Evolutionary conservation across 2,113 vertebrate species (phyloP).

Genomic region (Campylorhamphus procurvoides): DNA sequence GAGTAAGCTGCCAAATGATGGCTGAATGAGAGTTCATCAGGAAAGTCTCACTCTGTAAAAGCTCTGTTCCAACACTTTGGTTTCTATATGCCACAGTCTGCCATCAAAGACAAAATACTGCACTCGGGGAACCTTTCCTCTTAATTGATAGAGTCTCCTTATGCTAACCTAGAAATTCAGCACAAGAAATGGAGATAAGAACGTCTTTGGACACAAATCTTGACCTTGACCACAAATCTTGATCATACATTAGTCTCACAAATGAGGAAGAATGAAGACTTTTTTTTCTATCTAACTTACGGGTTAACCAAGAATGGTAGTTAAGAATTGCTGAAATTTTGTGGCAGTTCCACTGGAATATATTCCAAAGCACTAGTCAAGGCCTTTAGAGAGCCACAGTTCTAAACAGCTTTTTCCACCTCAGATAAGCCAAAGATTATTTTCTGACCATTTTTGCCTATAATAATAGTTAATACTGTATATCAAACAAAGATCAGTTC

Average conservation of each 20-base stretch:
- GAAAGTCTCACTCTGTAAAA: neutral
- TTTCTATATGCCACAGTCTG: neutral
- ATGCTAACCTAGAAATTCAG: neutral
- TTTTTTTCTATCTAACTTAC: neutral
- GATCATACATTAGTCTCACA: neutral
- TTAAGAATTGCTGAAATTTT: neutral
- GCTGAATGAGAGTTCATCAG: neutral
- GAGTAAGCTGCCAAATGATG: neutral
- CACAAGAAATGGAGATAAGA: neutral
- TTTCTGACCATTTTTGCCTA: neutral
- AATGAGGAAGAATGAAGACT: neutral
- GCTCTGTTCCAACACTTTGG: neutral
- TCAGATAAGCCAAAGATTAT: neutral
- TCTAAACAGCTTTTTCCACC: neutral
- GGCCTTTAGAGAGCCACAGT: neutral
- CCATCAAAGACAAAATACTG: neutral
- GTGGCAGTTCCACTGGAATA: neutral
- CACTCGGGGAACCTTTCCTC: neutral
- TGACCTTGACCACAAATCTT: neutral
- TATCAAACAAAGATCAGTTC: neutral
- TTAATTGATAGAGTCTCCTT: neutral
- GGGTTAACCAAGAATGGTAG: neutral
- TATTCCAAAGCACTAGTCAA: neutral
- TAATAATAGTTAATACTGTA: neutral
- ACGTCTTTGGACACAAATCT: neutral